phyloP scores from a whole-genome alignment of 2,113 vertebrate species.

The Scortum barcoo region DNA sequence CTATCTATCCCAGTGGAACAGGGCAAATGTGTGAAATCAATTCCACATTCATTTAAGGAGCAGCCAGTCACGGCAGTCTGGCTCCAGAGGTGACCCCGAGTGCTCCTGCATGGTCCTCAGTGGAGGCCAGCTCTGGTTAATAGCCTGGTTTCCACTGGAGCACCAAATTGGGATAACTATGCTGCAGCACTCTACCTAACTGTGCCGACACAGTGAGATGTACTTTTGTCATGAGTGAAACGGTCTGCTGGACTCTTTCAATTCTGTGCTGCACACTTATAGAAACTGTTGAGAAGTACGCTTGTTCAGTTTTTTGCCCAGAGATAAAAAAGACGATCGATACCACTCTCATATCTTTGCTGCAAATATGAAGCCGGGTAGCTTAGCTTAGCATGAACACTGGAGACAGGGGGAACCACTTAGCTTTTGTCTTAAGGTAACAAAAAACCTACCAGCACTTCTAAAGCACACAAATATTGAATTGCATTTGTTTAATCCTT shows the following conservation, averaged over 20 bases:
- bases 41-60: constrained; percentile 77
- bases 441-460: neutral
- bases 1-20: constrained; percentile 59
- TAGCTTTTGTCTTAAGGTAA: neutral
- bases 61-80: constrained; percentile 57
- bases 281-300: neutral
- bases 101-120: constrained; percentile 47
- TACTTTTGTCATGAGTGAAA: constrained; percentile 6
- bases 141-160: constrained; percentile 23
- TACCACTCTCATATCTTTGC: neutral
- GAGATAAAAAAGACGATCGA: neutral
- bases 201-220: neutral
- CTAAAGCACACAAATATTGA: neutral
- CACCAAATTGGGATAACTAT: constrained; percentile 20
- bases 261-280: neutral
- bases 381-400: neutral
- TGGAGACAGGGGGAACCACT: neutral
- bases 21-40: constrained; percentile 76
- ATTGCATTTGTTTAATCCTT: neutral
- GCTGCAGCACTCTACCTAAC: neutral
- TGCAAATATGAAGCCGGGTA: neutral
- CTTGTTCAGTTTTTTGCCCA: neutral
- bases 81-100: constrained; percentile 67
- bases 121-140: constrained; percentile 41
- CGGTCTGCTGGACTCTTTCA: neutral